These are phyloP conservation scores for Xyliphius kryptos DNA, from an alignment of 2,113 vertebrate species.

Conservation along the genomic window DNA sequence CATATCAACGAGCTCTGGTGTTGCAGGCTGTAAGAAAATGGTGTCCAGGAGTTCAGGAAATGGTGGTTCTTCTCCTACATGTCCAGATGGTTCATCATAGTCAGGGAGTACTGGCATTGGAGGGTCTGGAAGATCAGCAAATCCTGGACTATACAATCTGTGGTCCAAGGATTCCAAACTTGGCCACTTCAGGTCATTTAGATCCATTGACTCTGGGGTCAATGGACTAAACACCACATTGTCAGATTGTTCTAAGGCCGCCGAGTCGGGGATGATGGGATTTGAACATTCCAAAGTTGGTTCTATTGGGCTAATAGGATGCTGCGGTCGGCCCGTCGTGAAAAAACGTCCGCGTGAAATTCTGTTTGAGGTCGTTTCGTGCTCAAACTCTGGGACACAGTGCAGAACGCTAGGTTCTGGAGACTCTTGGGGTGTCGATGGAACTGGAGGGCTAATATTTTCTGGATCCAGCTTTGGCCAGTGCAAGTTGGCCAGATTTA, in stretches of 20 bases:
- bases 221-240: slow-evolving; percentile 34
- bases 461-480: slow-evolving; percentile 41
- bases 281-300: slow-evolving; percentile 14
- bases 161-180: slow-evolving; percentile 40
- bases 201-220: slow-evolving; percentile 44
- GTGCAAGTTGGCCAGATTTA: slow-evolving; percentile 32
- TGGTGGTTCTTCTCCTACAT: slow-evolving; percentile 59
- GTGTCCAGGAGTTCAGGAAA: slow-evolving; percentile 60
- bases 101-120: slow-evolving; percentile 37
- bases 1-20: slow-evolving; percentile 29
- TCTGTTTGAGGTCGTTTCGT: slow-evolving; percentile 12
- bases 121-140: slow-evolving; percentile 39
- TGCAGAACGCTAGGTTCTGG: slow-evolving; percentile 27
- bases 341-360: not conserved
- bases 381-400: slow-evolving; percentile 27
- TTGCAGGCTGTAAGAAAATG: slow-evolving; percentile 41
- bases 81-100: slow-evolving; percentile 41
- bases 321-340: slow-evolving; percentile 4
- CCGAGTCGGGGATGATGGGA: slow-evolving; percentile 22
- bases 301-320: too few relatives aligned
- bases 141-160: slow-evolving; percentile 34
- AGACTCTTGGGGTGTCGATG: slow-evolving; percentile 25
- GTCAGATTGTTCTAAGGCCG: slow-evolving; percentile 35
- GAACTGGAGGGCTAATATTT: too few relatives aligned
- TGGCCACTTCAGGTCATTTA: slow-evolving; percentile 38